Conservation (phyloP, 2,113 vertebrate genomes). For the Scartelaos histophorus region DNA sequence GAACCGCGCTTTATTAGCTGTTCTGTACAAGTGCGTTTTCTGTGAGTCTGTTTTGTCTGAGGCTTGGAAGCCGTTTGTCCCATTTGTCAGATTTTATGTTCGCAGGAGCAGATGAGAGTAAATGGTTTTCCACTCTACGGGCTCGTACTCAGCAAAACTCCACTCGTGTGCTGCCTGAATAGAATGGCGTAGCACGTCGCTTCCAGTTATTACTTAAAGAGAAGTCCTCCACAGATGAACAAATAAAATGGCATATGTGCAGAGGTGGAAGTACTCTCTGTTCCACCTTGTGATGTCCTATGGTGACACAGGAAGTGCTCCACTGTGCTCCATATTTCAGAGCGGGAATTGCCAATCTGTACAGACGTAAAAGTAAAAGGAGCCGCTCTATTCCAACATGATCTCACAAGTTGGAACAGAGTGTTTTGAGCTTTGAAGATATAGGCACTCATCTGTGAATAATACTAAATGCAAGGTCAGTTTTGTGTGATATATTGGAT, state of each 20-base stretch:
- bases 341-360: too few species aligned
- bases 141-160: not conserved
- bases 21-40: not conserved
- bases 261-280: too few species aligned
- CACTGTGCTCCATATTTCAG: too few species aligned
- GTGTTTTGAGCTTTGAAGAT: too few species aligned
- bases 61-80: not conserved
- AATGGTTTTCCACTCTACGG: not conserved
- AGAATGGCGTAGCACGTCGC: not conserved
- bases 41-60: not conserved
- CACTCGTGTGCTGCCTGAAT: not conserved
- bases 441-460: too few species aligned
- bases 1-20: not conserved
- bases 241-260: not conserved
- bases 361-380: too few species aligned
- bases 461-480: too few species aligned
- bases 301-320: too few species aligned
- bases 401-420: too few species aligned
- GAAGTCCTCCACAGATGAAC: not conserved
- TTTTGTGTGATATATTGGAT: too few species aligned
- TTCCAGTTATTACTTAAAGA: not conserved
- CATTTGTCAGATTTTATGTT: constrained; percentile 5
- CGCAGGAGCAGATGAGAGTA: not conserved
- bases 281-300: too few species aligned
- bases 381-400: too few species aligned